Conservation (phyloP, 2,888 invertebrate genomes). For the Drosophila siamana region DNA sequence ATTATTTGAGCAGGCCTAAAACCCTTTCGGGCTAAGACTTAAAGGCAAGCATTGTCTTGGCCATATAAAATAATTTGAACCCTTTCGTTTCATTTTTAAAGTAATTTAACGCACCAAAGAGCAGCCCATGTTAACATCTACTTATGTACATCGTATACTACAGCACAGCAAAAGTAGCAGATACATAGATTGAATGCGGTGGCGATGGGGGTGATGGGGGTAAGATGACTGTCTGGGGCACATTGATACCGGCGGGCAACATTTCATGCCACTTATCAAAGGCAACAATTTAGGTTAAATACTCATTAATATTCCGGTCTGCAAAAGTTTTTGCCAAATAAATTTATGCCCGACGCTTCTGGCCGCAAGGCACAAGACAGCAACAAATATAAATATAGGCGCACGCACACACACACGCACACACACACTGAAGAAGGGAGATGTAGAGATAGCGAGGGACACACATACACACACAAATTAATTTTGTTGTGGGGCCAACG, state of each 20-base stretch:
- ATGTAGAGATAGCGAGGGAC: not conserved
- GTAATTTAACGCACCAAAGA: constrained; percentile 69
- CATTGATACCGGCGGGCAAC: constrained; percentile 69
- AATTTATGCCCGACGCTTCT: constrained; percentile 74
- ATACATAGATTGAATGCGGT: not conserved
- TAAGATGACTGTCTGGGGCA: constrained; percentile 56
- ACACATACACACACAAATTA: constrained; percentile 56
- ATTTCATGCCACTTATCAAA: constrained; percentile 81
- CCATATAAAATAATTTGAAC: constrained; percentile 69
- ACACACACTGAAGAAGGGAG: constrained; percentile 12
- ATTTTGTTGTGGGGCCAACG: constrained; percentile 52
- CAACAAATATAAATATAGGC: constrained; percentile 59
- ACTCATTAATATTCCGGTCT: constrained; percentile 82
- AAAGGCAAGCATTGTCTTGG: constrained; percentile 42
- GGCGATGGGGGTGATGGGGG: not conserved
- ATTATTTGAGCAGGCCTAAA: constrained; percentile 33
- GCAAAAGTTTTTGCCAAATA: constrained; percentile 81
- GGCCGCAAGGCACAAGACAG: constrained; percentile 67
- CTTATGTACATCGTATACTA: not conserved
- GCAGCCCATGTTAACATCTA: constrained; percentile 26
- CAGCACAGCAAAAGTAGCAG: not conserved
- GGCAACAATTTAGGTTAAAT: constrained; percentile 82
- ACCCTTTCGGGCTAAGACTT: constrained; percentile 45
- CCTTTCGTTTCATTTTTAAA: constrained; percentile 62
- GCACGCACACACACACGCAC: constrained; percentile 41